These are phyloP conservation scores for Chesias legatella DNA, from an alignment of 2,888 invertebrate genomes.

Conservation along the genomic window DNA sequence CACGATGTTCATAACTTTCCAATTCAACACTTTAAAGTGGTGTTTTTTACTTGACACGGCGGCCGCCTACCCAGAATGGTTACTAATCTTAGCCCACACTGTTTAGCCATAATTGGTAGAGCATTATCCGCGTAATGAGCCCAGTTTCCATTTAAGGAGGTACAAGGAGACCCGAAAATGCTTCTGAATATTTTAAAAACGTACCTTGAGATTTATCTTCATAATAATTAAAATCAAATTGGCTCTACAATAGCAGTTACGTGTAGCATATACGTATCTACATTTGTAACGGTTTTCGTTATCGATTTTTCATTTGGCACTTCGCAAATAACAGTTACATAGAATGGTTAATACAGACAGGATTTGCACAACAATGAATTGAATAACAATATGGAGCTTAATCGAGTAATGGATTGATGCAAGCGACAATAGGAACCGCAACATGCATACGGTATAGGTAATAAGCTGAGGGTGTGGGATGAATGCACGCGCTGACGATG, in stretches of 20 bases:
- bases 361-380: slow-evolving; percentile 43
- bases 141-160: slow-evolving; percentile 51
- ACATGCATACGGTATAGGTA: slow-evolving; percentile 72
- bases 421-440: slow-evolving; percentile 68
- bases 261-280: slow-evolving; percentile 23
- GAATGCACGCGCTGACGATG: slow-evolving; percentile 62
- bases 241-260: slow-evolving; percentile 20
- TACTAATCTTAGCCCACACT: slow-evolving; percentile 57
- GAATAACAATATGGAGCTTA: slow-evolving; percentile 63
- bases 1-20: slow-evolving; percentile 5
- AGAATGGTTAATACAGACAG: slow-evolving; percentile 24
- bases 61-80: slow-evolving; percentile 25
- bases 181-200: too few relatives aligned
- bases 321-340: slow-evolving; percentile 14
- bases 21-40: slow-evolving; percentile 2
- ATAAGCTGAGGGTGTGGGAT: slow-evolving; percentile 71
- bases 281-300: slow-evolving; percentile 24
- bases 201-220: slow-evolving; percentile 19
- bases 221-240: slow-evolving; percentile 17
- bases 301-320: slow-evolving; percentile 28
- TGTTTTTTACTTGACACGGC: slow-evolving; percentile 10
- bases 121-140: slow-evolving; percentile 54
- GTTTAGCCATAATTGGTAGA: slow-evolving; percentile 48
- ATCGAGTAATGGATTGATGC: slow-evolving; percentile 72
- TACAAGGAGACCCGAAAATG: slow-evolving; percentile 38